These are phyloP conservation scores for Aphrophora alni DNA, from an alignment of 2,888 invertebrate species.

Conservation along the genomic window DNA sequence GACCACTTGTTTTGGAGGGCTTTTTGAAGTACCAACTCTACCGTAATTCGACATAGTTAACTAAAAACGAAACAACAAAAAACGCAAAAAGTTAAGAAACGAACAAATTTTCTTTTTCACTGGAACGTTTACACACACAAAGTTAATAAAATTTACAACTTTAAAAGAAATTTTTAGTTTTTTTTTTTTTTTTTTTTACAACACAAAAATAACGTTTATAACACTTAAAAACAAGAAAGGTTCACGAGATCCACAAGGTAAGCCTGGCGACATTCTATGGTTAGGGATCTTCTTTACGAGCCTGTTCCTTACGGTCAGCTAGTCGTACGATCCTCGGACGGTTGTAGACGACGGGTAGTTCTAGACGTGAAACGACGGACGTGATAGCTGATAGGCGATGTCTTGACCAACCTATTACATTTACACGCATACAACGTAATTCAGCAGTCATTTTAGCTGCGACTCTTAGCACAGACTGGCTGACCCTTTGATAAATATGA, in stretches of 20 bases:
- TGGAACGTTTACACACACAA: neutral
- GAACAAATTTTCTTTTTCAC: neutral
- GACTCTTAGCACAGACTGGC: neutral
- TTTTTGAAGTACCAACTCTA: neutral
- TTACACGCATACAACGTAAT: constrained; percentile 30
- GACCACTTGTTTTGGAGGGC: neutral
- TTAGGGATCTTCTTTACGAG: neutral
- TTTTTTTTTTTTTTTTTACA: neutral
- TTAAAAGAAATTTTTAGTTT: neutral
- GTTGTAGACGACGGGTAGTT: constrained; percentile 42
- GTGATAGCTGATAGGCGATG: constrained; percentile 41
- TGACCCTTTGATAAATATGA: constrained; percentile 3
- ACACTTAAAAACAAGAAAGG: too few species aligned
- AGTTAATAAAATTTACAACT: neutral
- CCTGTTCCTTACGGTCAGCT: neutral
- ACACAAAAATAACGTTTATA: neutral
- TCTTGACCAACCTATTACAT: constrained; percentile 43
- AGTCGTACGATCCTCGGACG: constrained; percentile 41
- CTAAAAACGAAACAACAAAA: neutral
- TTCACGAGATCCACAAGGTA: too few species aligned
- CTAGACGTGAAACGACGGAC: constrained; percentile 40
- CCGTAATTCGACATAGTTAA: neutral
- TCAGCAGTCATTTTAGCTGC: constrained; percentile 32
- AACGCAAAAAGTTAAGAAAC: neutral
- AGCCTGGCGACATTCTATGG: neutral